Percentiles rank a stretch among this genome's conserved stretches.
phyloP scores from a whole-genome alignment of 2,888 invertebrate species.

The Furcula furcula region DNA sequence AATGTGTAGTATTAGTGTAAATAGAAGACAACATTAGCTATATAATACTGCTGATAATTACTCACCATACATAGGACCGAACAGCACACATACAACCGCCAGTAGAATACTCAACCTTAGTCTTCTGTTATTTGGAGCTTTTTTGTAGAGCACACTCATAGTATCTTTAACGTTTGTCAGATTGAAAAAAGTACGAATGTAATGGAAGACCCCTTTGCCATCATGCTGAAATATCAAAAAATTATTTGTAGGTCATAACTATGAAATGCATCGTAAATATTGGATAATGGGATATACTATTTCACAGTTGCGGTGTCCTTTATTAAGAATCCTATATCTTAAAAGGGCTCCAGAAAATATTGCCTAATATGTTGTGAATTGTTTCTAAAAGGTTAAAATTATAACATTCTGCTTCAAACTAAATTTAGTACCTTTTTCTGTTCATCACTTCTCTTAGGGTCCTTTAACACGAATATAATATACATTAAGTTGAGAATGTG shows the following conservation, averaged over 20 bases:
- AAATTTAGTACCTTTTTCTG: constrained; percentile 64
- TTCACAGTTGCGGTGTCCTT: no score
- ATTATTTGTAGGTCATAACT: no score
- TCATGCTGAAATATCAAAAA: constrained; percentile 45
- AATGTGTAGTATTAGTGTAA: no score
- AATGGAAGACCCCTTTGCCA: constrained; percentile 43
- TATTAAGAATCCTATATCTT: no score
- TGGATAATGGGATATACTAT: no score
- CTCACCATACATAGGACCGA: constrained; percentile 80
- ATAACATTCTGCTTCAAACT: no score
- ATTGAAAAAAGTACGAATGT: constrained; percentile 57
- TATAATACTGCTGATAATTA: constrained; percentile 4
- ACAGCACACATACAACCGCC: constrained; percentile 63
- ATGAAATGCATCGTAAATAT: no score
- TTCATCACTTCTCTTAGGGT: constrained; percentile 67
- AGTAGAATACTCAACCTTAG: constrained; percentile 61
- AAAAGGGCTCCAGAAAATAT: no score
- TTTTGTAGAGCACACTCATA: constrained; percentile 65
- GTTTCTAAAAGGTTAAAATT: no score
- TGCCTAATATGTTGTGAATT: no score
- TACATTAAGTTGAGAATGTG: constrained; percentile 86
- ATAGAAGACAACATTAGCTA: no score
- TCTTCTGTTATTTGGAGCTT: constrained; percentile 62
- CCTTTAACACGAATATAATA: constrained; percentile 84
- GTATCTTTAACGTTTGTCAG: constrained; percentile 65